Percentiles rank a stretch among this genome's conserved stretches.
These are phyloP conservation scores for Microtus montanus DNA, from an alignment of 2,113 vertebrate genomes.

Conservation along the genomic window DNA sequence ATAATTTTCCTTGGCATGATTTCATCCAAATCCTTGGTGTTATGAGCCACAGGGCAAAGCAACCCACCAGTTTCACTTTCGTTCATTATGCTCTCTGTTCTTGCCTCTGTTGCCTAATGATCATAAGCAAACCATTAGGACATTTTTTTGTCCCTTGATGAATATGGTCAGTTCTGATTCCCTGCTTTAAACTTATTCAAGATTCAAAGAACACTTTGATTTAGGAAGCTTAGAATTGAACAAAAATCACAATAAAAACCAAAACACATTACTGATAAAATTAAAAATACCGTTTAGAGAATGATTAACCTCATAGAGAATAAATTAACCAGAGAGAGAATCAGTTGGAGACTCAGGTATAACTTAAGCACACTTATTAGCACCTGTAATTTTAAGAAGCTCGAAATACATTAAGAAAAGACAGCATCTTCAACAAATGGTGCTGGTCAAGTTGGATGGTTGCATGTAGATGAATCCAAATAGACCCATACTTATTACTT, in stretches of 20 bases:
- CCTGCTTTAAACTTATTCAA: neutral
- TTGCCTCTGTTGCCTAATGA: too few species aligned
- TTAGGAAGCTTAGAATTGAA: neutral
- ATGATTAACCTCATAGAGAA: neutral
- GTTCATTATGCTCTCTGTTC: neutral
- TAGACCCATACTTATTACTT: neutral
- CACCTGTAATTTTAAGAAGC: neutral
- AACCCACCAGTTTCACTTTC: too few species aligned
- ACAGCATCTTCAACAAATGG: neutral
- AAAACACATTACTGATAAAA: constrained; percentile 19
- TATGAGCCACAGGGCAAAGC: neutral
- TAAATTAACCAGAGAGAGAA: neutral
- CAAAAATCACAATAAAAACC: neutral
- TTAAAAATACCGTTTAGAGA: neutral
- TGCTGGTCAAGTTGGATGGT: neutral
- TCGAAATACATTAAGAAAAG: neutral
- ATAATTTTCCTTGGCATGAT: neutral
- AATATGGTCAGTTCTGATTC: neutral
- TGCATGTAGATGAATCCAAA: neutral
- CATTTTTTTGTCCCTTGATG: neutral
- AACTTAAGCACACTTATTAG: neutral
- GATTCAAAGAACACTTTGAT: neutral
- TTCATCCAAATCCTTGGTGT: rapidly evolving
- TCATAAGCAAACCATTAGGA: too few species aligned
- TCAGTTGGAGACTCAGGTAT: too few species aligned